Conservation (phyloP, 1,140 invertebrate genomes). For the Conus betulinus region DNA sequence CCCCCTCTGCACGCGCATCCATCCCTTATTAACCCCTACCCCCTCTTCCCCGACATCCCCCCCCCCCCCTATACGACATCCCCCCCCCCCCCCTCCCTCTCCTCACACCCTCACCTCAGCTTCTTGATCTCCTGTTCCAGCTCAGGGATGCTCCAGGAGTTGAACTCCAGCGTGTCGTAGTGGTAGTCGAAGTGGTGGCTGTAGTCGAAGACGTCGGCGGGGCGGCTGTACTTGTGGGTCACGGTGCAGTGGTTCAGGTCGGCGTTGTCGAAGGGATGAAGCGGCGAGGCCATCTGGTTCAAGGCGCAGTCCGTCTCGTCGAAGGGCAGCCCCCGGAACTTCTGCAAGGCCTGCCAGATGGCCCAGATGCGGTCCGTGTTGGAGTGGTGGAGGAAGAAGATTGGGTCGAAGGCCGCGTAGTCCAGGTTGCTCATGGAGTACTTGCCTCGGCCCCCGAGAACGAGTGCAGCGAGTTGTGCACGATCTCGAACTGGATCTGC, state of each 20-base stretch:
- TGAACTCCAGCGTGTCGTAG: slow-evolving; percentile 50
- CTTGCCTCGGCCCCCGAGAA: slow-evolving; percentile 43
- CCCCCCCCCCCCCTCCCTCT: no score
- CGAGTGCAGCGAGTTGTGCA: slow-evolving; percentile 51
- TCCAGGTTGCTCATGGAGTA: slow-evolving; percentile 46
- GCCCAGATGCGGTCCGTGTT: slow-evolving; percentile 52
- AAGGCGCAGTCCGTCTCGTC: slow-evolving; percentile 47
- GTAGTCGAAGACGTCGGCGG: slow-evolving; percentile 50
- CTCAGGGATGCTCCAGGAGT: slow-evolving; percentile 45
- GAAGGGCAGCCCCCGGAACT: slow-evolving; percentile 40
- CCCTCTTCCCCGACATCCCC: no score
- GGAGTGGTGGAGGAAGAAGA: slow-evolving; percentile 49
- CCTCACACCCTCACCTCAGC: neutral
- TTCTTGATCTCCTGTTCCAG: slow-evolving; percentile 39
- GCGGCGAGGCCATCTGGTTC: slow-evolving; percentile 42
- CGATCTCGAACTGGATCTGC: slow-evolving; percentile 51
- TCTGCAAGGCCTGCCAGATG: slow-evolving; percentile 55
- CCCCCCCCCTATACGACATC: no score
- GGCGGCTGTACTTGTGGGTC: slow-evolving; percentile 38
- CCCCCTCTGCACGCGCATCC: no score
- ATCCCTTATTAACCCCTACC: no score
- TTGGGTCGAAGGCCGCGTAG: slow-evolving; percentile 48
- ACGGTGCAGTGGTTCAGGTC: slow-evolving; percentile 34
- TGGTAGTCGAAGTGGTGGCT: slow-evolving; percentile 49
- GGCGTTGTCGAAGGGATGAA: slow-evolving; percentile 44